These are phyloP conservation scores for Calyptommatus sinebrachiatus DNA, from an alignment of 2,113 vertebrate genomes.

Conservation along the genomic window DNA sequence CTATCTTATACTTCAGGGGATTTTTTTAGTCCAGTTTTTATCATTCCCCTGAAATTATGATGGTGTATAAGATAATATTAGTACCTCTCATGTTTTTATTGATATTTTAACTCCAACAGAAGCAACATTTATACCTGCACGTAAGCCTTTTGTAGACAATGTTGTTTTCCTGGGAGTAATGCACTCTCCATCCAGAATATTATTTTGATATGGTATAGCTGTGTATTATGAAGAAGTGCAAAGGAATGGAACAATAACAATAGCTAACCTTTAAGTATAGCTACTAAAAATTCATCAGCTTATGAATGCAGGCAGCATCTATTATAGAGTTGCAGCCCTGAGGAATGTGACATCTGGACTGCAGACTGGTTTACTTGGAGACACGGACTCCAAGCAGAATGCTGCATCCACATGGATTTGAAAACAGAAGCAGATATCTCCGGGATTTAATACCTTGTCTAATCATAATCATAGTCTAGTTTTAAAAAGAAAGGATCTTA, in stretches of 20 bases:
- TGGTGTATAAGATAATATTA: conserved; percentile 26
- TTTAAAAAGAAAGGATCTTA: too few species aligned
- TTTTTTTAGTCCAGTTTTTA: conserved; percentile 46
- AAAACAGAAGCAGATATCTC: too few species aligned
- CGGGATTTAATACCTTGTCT: too few species aligned
- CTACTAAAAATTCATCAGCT: neutral
- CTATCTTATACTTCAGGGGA: conserved; percentile 55
- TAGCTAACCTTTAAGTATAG: too few species aligned
- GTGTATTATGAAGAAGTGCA: neutral
- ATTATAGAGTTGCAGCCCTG: too few species aligned
- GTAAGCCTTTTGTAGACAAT: neutral
- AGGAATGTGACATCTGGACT: too few species aligned
- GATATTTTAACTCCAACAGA: conserved; percentile 25
- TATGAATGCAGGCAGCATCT: too few species aligned
- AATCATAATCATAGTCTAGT: too few species aligned
- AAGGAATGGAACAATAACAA: neutral
- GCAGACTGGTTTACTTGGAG: too few species aligned
- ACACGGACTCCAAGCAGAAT: too few species aligned
- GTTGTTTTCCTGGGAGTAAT: neutral
- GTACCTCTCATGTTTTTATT: conserved; percentile 38
- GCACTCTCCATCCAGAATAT: neutral
- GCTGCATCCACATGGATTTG: too few species aligned
- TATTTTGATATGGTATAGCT: neutral
- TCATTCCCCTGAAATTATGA: conserved; percentile 37
- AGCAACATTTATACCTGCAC: neutral